Conservation (phyloP, 2,113 vertebrate species). For the Pelusios castaneus region DNA sequence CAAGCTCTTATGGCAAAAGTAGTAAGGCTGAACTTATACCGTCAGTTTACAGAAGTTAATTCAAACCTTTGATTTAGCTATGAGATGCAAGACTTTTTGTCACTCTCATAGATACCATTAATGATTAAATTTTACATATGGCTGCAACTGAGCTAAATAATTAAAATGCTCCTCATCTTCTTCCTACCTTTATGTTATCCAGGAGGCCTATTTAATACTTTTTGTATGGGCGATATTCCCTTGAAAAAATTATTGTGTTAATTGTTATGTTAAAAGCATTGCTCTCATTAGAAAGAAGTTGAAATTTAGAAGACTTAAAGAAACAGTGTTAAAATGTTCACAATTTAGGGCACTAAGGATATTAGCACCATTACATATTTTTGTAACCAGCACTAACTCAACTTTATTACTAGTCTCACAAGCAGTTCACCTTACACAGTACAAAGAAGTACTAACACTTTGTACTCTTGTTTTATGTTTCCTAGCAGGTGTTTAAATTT, state of each 20-base stretch:
- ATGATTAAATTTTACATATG: neutral
- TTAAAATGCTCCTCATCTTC: neutral
- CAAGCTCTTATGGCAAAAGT: too few species aligned
- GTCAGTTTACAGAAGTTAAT: neutral
- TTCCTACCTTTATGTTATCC: neutral
- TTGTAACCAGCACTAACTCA: neutral
- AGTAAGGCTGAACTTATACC: neutral
- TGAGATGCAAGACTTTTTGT: neutral
- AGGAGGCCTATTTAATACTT: neutral
- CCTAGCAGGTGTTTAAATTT: too few species aligned
- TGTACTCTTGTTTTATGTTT: too few species aligned
- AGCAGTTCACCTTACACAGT: neutral
- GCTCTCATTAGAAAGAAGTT: neutral
- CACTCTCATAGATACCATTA: neutral
- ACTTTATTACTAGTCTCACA: neutral
- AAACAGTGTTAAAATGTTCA: neutral
- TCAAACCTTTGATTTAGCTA: neutral
- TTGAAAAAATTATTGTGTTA: neutral
- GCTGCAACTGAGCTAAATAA: neutral
- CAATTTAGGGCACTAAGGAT: neutral
- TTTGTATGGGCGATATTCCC: neutral
- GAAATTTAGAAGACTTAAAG: neutral
- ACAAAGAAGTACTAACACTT: fast-evolving
- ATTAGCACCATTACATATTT: neutral
- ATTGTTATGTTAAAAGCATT: neutral